Evolutionary conservation across 2,888 invertebrate species (phyloP).

Genomic region (Amphipoea lucens): DNA sequence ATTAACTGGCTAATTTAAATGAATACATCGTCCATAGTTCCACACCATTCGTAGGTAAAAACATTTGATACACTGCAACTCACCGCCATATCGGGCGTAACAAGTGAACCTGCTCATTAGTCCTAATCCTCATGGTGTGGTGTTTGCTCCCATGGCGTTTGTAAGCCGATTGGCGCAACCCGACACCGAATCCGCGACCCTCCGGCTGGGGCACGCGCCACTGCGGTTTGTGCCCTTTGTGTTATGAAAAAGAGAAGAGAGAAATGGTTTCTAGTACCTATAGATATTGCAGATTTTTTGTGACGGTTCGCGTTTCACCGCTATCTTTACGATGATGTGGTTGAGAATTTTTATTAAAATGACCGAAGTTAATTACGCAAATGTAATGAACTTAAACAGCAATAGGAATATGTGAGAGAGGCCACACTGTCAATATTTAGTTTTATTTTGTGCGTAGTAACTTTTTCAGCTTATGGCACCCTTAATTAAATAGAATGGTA

Average conservation of each 20-base stretch:
- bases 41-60: conserved; percentile 32
- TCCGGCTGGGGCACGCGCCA: conserved; percentile 71
- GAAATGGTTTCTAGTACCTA: conserved; percentile 9
- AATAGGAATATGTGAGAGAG: neutral
- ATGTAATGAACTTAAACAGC: neutral
- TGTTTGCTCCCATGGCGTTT: conserved; percentile 82
- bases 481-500: too few relatives aligned
- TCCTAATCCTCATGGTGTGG: conserved; percentile 77
- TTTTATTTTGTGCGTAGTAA: too few relatives aligned
- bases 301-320: neutral
- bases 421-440: too few relatives aligned
- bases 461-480: too few relatives aligned
- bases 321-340: neutral
- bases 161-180: conserved; percentile 88
- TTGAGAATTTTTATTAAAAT: neutral
- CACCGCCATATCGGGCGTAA: conserved; percentile 59
- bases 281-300: neutral
- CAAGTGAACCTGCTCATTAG: conserved; percentile 81
- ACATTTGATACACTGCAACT: conserved; percentile 41
- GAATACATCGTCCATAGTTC: neutral
- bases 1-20: too few relatives aligned
- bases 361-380: neutral
- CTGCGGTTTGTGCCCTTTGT: conserved; percentile 66
- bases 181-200: conserved; percentile 84
- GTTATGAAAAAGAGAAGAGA: conserved; percentile 42